Evolutionary conservation across 1,140 invertebrate species (phyloP).

Genomic region (Thaumatotibia leucotreta): DNA sequence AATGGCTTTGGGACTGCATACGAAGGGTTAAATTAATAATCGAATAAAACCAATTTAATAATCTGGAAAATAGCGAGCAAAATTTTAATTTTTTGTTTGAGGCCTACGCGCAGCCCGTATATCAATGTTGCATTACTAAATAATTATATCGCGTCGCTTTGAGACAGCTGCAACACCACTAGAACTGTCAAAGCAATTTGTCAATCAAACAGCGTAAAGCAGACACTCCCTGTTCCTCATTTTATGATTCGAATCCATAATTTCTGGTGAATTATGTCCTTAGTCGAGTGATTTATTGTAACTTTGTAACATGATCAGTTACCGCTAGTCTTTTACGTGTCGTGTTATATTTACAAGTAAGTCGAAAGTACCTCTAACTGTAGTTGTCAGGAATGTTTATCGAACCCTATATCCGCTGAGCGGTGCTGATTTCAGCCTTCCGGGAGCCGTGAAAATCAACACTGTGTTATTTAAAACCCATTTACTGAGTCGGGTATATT

Average conservation of each 20-base stretch:
- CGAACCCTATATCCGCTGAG: neutral
- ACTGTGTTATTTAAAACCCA: neutral
- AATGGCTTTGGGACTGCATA: too few relatives aligned
- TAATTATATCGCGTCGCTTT: too few relatives aligned
- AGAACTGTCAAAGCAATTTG: conserved; percentile 7
- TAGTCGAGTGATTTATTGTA: neutral
- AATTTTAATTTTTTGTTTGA: too few relatives aligned
- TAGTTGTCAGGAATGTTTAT: neutral
- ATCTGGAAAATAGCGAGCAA: too few relatives aligned
- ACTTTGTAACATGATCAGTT: neutral
- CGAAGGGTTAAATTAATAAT: too few relatives aligned
- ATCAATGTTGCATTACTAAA: too few relatives aligned
- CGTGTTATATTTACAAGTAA: neutral
- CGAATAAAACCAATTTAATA: too few relatives aligned
- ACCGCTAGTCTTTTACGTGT: neutral
- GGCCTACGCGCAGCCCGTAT: too few relatives aligned
- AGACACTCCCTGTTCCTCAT: conserved; percentile 12
- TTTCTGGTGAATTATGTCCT: neutral
- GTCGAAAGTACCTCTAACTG: neutral
- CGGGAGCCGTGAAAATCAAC: neutral
- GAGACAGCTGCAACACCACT: neutral
- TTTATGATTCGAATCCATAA: neutral
- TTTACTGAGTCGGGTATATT: neutral
- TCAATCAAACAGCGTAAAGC: neutral
- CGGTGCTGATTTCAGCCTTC: neutral